Conservation (phyloP, 2,888 invertebrate species). For the Tachina grossa region DNA sequence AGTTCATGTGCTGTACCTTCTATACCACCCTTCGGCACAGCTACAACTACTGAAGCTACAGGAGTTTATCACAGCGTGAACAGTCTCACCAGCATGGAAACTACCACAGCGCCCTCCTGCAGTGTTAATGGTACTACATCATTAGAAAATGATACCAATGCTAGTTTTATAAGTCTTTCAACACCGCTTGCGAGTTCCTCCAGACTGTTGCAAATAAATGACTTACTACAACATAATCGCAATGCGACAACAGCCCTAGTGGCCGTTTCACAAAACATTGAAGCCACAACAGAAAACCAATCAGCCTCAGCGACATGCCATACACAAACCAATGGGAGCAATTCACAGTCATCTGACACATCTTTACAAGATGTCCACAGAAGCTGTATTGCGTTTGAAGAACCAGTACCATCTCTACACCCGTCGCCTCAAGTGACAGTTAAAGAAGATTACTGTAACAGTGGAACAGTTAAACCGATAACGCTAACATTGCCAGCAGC, state of each 20-base stretch:
- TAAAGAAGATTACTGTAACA: conserved; percentile 56
- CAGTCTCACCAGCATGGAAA: conserved; percentile 72
- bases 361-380: conserved; percentile 56
- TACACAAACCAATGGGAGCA: conserved; percentile 8
- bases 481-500: conserved; percentile 30
- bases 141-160: conserved; percentile 61
- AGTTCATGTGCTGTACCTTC: conserved; percentile 80
- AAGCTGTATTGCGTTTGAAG: conserved; percentile 74
- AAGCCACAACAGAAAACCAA: conserved; percentile 20
- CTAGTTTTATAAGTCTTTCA: conserved; percentile 78
- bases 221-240: conserved; percentile 81
- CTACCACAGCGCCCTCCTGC: conserved; percentile 75
- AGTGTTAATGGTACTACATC: conserved; percentile 74
- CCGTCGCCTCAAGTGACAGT: conserved; percentile 74
- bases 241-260: conserved; percentile 79
- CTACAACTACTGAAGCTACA: conserved; percentile 78
- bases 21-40: conserved; percentile 78
- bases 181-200: conserved; percentile 79
- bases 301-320: background rate
- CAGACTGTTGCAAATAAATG: conserved; percentile 81
- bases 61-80: conserved; percentile 75
- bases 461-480: conserved; percentile 47
- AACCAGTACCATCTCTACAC: conserved; percentile 74
- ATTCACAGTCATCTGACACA: background rate
- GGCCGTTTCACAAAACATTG: conserved; percentile 75